These are phyloP conservation scores for Nemotelus nigrinus DNA, from an alignment of 2,888 invertebrate species.

Conservation along the genomic window DNA sequence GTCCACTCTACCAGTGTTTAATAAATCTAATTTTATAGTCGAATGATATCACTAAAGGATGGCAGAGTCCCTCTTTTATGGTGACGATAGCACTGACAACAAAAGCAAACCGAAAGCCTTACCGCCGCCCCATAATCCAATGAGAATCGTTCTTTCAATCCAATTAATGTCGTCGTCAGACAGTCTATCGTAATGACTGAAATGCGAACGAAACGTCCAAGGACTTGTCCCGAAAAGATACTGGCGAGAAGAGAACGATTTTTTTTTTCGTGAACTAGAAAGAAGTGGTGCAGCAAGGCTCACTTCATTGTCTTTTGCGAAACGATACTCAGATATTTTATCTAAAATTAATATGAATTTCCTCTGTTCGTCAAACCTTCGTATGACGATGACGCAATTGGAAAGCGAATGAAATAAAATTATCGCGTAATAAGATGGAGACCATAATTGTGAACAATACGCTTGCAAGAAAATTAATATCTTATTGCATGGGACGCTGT, in stretches of 20 bases:
- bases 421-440: neutral
- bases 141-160: constrained; percentile 4
- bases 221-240: neutral
- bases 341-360: neutral
- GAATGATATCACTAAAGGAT: neutral
- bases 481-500: no score
- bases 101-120: neutral
- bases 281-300: no score
- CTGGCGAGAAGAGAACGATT: neutral
- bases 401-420: neutral
- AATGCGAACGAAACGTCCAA: neutral
- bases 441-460: neutral
- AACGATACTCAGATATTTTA: neutral
- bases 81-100: neutral
- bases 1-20: neutral
- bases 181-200: neutral
- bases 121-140: neutral
- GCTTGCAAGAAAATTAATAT: no score
- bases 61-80: neutral
- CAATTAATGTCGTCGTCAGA: constrained; percentile 7
- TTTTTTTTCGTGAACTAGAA: neutral
- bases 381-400: neutral
- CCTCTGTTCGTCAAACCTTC: neutral
- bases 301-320: no score
- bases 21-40: constrained; percentile 15